Conservation (phyloP, 2,113 vertebrate species). For the Aleadryas rufinucha region DNA sequence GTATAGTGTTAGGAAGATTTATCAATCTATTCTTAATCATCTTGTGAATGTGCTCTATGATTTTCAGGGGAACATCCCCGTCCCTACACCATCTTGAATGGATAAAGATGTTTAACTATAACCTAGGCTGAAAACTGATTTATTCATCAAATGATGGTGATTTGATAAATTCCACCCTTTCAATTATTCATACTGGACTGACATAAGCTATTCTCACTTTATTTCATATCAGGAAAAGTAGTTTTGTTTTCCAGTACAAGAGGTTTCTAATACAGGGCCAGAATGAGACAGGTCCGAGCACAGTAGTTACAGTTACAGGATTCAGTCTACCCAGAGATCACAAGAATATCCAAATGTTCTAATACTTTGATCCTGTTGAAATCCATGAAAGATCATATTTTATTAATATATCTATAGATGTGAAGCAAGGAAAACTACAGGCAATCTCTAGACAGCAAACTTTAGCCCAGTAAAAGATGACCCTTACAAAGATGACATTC, state of each 20-base stretch:
- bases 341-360: background rate
- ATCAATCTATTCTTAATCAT: background rate
- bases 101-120: background rate
- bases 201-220: background rate
- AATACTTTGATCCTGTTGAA: background rate
- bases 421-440: background rate
- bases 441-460: background rate
- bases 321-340: background rate
- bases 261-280: background rate
- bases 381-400: background rate
- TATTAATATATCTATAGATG: background rate
- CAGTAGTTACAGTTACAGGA: background rate
- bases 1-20: background rate
- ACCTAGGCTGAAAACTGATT: background rate
- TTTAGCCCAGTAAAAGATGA: background rate
- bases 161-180: background rate
- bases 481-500: background rate
- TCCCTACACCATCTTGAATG: background rate
- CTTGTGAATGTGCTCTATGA: background rate
- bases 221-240: background rate
- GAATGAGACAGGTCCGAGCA: background rate
- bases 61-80: fast-evolving
- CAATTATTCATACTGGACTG: background rate
- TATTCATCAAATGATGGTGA: background rate
- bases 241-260: background rate